A percentile compares a stretch with the other conserved stretches of the same genome.
These are phyloP conservation scores for Ceratina japonica DNA, from an alignment of 1,140 invertebrate genomes.

Conservation along the genomic window DNA sequence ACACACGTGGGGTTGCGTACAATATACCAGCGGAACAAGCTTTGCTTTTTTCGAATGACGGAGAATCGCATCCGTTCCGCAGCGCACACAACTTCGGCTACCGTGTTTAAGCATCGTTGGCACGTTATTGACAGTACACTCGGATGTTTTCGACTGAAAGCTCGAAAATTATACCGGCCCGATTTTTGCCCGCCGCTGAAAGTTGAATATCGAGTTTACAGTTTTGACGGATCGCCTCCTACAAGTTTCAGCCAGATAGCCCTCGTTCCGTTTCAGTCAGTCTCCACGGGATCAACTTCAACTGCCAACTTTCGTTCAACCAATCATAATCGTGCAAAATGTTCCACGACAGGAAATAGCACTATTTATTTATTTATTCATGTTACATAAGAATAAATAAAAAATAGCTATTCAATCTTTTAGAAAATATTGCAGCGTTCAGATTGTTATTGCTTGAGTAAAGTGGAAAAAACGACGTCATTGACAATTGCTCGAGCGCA, in stretches of 20 bases:
- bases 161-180: background rate
- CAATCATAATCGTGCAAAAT: too few relatives aligned
- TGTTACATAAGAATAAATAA: too few relatives aligned
- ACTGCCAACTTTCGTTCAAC: slow-evolving; percentile 35
- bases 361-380: too few relatives aligned
- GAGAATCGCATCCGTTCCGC: background rate
- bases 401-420: too few relatives aligned
- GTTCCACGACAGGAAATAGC: too few relatives aligned
- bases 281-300: slow-evolving; percentile 28
- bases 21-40: background rate
- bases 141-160: background rate
- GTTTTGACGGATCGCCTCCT: slow-evolving; percentile 29
- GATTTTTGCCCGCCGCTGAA: slow-evolving; percentile 1
- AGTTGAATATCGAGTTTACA: slow-evolving; percentile 31
- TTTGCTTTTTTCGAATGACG: background rate
- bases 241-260: slow-evolving; percentile 27
- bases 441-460: too few relatives aligned
- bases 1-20: too few relatives aligned
- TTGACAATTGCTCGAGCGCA: too few relatives aligned
- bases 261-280: background rate
- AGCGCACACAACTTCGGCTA: background rate
- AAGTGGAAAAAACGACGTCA: too few relatives aligned
- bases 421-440: too few relatives aligned
- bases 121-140: background rate
- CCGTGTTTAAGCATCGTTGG: background rate